Conservation (phyloP, 2,888 invertebrate genomes). For the Yponomeuta cagnagella region DNA sequence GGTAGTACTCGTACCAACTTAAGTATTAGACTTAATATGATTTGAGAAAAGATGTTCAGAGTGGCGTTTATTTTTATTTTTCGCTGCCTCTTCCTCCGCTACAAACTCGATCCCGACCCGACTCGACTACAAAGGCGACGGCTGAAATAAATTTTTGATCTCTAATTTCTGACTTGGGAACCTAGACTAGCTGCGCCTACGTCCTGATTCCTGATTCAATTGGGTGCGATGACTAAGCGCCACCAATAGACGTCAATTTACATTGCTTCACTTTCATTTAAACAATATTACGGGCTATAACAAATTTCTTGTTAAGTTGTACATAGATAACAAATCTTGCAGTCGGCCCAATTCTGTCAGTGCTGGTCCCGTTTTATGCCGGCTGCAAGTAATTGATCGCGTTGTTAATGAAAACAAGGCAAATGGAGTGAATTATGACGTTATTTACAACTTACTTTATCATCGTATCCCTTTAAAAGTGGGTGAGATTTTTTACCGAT, state of each 20-base stretch:
- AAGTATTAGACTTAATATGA: too few relatives aligned
- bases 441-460: neutral
- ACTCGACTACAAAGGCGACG: too few relatives aligned
- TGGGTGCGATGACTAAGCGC: constrained; percentile 5
- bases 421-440: too few relatives aligned
- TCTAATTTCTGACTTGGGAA: neutral
- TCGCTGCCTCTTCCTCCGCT: too few relatives aligned
- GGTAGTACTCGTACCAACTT: too few relatives aligned
- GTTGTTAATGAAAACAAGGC: neutral
- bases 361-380: neutral
- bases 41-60: too few relatives aligned
- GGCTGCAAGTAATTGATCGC: neutral
- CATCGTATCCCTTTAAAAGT: neutral
- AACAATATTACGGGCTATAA: constrained; percentile 21
- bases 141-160: too few relatives aligned
- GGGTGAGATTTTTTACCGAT: neutral
- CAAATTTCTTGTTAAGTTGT: constrained; percentile 6
- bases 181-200: neutral
- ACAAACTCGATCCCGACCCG: too few relatives aligned
- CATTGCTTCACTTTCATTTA: constrained; percentile 19
- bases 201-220: neutral
- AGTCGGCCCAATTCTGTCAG: constrained; percentile 7
- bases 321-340: constrained; percentile 9
- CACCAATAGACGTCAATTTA: constrained; percentile 11
- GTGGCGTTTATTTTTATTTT: too few relatives aligned